A percentile compares a stretch with the other conserved stretches of the same genome.
phyloP scores from a whole-genome alignment of 2,888 invertebrate species.

The Halictus quadricinctus region DNA sequence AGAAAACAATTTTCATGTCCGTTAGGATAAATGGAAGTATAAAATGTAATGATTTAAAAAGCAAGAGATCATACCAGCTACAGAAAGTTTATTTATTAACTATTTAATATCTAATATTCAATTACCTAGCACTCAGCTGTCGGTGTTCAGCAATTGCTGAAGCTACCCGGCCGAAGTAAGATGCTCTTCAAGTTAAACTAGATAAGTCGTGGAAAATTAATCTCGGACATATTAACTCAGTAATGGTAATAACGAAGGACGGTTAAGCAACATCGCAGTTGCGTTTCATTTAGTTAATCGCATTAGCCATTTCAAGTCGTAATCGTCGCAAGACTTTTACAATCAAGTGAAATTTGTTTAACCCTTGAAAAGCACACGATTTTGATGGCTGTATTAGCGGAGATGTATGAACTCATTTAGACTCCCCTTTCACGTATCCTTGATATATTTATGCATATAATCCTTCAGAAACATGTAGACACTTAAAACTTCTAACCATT shows the following conservation, averaged over 20 bases:
- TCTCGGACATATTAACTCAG: slow-evolving; percentile 37
- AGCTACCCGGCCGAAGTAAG: slow-evolving; percentile 35
- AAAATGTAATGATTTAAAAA: not conserved
- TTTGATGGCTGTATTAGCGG: not conserved
- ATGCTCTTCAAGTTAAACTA: slow-evolving; percentile 54
- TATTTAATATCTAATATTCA: slow-evolving; percentile 11
- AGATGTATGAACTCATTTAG: not conserved
- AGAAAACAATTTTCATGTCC: not conserved
- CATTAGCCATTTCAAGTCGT: slow-evolving; percentile 59
- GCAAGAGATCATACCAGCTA: not conserved
- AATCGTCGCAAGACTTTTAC: slow-evolving; percentile 57
- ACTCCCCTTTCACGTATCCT: not conserved
- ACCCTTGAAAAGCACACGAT: not conserved
- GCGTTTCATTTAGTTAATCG: slow-evolving; percentile 63
- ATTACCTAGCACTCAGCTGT: slow-evolving; percentile 15
- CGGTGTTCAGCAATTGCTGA: slow-evolving; percentile 19
- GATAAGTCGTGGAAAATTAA: slow-evolving; percentile 63
- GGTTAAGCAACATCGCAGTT: slow-evolving; percentile 38
- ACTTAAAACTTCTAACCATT: too few relatives aligned
- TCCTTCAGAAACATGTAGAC: too few relatives aligned
- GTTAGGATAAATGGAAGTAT: not conserved
- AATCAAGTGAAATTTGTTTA: not conserved
- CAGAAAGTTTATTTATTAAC: slow-evolving; percentile 2
- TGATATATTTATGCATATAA: not conserved
- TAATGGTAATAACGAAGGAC: slow-evolving; percentile 55